Percentiles rank a stretch among this genome's conserved stretches.
Evolutionary conservation across 1,140 invertebrate genomes (phyloP).

Genomic region (Lordiphosa collinella): DNA sequence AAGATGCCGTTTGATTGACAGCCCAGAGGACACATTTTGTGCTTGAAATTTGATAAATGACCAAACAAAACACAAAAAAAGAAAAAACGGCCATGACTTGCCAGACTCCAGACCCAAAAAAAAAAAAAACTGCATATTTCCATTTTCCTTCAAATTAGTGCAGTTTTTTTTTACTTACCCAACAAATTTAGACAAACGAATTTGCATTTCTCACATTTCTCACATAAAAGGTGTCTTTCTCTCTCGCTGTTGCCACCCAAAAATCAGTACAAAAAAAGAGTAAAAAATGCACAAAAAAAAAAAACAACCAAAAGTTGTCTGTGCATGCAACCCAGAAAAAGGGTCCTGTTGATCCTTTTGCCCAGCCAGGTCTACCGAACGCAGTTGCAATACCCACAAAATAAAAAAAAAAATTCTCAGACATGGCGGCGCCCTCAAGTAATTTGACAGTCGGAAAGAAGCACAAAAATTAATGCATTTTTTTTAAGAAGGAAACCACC

Average conservation of each 20-base stretch:
- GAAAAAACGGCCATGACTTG: slow-evolving; percentile 36
- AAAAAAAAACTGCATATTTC: slow-evolving; percentile 22
- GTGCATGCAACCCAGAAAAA: slow-evolving; percentile 23
- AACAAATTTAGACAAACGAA: slow-evolving; percentile 63
- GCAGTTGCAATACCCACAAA: slow-evolving; percentile 49
- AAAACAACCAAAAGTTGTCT: slow-evolving; percentile 37
- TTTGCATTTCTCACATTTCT: slow-evolving; percentile 68
- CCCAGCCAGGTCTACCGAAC: slow-evolving; percentile 8
- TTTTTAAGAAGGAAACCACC: slow-evolving; percentile 14
- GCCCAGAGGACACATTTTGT: slow-evolving; percentile 29
- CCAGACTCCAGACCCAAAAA: slow-evolving; percentile 21
- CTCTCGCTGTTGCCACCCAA: neutral
- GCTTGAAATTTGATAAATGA: slow-evolving; percentile 71
- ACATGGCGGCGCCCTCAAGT: slow-evolving; percentile 72
- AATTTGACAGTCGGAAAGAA: slow-evolving; percentile 61
- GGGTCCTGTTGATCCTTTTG: slow-evolving; percentile 1
- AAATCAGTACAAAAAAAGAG: neutral
- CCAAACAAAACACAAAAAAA: slow-evolving; percentile 42
- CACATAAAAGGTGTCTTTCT: slow-evolving; percentile 21
- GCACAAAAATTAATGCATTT: slow-evolving; percentile 37
- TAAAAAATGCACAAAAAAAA: slow-evolving; percentile 20
- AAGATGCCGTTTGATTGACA: slow-evolving; percentile 64
- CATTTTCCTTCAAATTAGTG: slow-evolving; percentile 55
- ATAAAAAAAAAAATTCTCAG: slow-evolving; percentile 59
- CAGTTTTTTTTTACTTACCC: slow-evolving; percentile 49